These are phyloP conservation scores for Eublepharis macularius DNA, from an alignment of 2,113 vertebrate species.

Conservation along the genomic window DNA sequence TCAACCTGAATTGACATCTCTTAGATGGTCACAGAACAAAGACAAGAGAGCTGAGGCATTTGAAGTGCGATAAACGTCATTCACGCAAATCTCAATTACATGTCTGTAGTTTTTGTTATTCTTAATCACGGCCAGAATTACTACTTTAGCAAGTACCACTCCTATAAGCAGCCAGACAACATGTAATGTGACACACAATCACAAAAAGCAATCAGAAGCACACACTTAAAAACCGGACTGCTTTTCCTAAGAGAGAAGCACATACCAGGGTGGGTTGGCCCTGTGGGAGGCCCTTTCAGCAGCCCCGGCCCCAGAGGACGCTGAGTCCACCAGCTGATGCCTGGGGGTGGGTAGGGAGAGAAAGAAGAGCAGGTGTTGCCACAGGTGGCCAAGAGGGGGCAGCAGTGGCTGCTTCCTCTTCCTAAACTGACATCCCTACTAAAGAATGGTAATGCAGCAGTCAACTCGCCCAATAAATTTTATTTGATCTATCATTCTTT, in stretches of 20 bases:
- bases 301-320: no score
- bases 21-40: constrained; percentile 88
- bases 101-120: constrained; percentile 73
- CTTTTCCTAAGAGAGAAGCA: no score
- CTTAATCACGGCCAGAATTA: constrained; percentile 73
- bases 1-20: constrained; percentile 85
- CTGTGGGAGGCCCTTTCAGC: no score
- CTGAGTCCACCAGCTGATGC: no score
- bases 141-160: constrained; percentile 62
- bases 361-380: no score
- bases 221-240: constrained; percentile 44
- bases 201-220: constrained; percentile 52
- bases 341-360: no score
- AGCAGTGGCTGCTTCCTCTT: no score
- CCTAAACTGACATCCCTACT: no score
- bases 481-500: no score
- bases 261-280: no score
- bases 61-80: constrained; percentile 83
- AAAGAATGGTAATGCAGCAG: not conserved
- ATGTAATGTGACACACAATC: constrained; percentile 51
- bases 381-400: no score
- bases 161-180: constrained; percentile 44
- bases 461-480: no score
- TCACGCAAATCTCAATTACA: constrained; percentile 78
- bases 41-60: constrained; percentile 78